Base-by-base conservation (phyloP, 1,140 invertebrate species). In the Bombus balteatus region DNA sequence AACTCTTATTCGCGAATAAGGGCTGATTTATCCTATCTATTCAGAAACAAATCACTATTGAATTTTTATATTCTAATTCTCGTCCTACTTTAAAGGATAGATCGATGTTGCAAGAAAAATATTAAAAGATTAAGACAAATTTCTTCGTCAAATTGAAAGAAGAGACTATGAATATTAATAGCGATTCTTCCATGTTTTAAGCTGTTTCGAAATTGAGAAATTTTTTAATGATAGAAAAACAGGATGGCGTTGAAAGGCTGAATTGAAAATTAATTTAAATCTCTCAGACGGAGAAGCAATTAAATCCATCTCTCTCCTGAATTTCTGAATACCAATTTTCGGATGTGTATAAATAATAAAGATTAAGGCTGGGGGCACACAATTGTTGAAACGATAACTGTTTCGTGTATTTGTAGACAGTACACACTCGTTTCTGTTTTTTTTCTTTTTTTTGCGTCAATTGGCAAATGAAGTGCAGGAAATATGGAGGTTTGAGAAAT, bases 41-140 rank as follows among this genome's bases (percentile, higher is more conserved):
- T 65, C 13, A 2, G n/a, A n/a, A n/a, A 15, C n/a, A 15, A 15
- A 65, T 4, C 13, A 13, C n/a, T 18, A 65, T 59, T 59, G 57
- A 59, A 59, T 59, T 59, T 59, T 59, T 3, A 28, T 59, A 28
- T 8, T 28, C 57, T 12, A 12, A 59, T 28, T 13, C n/a, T 62
- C 0, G 0, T 13, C 12, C 25, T 0, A 0, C 12, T 13, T n/a
- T 0, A 13, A n/a, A n/a, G 12, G 10, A 53, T 2, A n/a, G 57
- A 4, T 28, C 59, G 10, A 10, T n/a, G 10, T n/a, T 62, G 10
- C 1, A n/a, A 62, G 28, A 4, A 28, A 62, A 62, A 62, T n/a
- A 53, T 53, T 22, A 22, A 22, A 53, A 22, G 47, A 22, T n/a
- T 4, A 0, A 62, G 12, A n/a, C 0, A 62, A n/a, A 62, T 62